phyloP scores from a whole-genome alignment of 2,113 vertebrate genomes.

The Lepus timidus region DNA sequence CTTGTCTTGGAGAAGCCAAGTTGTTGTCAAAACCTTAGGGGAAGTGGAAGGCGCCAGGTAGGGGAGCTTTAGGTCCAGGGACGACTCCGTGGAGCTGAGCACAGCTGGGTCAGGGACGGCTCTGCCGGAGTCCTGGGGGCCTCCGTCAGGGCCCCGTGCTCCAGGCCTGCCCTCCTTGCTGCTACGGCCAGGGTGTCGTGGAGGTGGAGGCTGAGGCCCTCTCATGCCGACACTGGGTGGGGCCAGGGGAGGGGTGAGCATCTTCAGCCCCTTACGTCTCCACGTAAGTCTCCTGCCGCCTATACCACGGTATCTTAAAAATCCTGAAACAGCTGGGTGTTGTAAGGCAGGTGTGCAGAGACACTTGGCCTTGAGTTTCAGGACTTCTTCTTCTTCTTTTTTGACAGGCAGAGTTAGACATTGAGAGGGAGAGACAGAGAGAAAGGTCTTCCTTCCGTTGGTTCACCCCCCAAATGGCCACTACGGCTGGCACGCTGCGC shows the following conservation, averaged over 20 bases:
- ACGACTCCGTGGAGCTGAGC: accelerated
- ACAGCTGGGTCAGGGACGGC: neutral
- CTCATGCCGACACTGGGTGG: neutral
- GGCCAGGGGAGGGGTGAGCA: too few species aligned
- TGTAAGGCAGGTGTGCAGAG: neutral
- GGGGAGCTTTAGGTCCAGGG: too few species aligned
- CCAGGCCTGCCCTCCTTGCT: too few species aligned
- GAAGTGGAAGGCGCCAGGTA: neutral
- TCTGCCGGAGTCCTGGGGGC: neutral
- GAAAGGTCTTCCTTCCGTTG: too few species aligned
- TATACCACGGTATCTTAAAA: neutral
- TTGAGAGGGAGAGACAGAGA: too few species aligned
- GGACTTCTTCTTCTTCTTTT: too few species aligned
- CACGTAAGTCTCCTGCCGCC: neutral
- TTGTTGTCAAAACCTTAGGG: neutral
- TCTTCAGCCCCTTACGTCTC: neutral
- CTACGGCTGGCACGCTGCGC: too few species aligned
- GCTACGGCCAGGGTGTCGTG: neutral
- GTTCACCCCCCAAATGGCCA: too few species aligned
- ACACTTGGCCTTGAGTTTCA: neutral
- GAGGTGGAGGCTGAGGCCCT: neutral
- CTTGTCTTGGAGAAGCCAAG: neutral
- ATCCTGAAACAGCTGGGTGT: neutral
- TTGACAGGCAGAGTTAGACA: too few species aligned
- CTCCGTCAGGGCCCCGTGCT: neutral